A percentile compares a stretch with the other conserved stretches of the same genome.
Conservation (phyloP, 2,888 invertebrate genomes). For the Erynnis tages region DNA sequence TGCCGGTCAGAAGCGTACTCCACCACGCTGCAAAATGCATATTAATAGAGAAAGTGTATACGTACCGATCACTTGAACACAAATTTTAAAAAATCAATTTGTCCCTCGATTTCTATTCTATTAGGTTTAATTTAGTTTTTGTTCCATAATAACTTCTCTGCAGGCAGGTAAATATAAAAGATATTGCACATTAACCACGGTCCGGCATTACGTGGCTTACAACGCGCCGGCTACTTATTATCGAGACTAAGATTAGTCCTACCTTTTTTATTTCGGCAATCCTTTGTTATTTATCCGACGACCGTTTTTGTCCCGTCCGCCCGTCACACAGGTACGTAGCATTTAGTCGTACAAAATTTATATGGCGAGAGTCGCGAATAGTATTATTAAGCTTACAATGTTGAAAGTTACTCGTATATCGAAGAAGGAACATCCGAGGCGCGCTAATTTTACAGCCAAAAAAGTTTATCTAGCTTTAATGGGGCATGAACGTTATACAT, state of each 20-base stretch:
- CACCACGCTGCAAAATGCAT: no score
- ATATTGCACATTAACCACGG: slow-evolving; percentile 10
- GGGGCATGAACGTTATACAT: not conserved
- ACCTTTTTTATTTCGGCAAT: slow-evolving; percentile 35
- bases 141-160: not conserved
- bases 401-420: not conserved
- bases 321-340: slow-evolving; percentile 14
- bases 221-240: slow-evolving; percentile 32
- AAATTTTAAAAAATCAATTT: no score
- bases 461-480: not conserved
- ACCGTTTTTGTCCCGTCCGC: slow-evolving; percentile 30
- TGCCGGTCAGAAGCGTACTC: no score
- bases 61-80: no score
- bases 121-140: slow-evolving; percentile 1
- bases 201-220: slow-evolving; percentile 29
- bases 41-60: no score
- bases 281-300: slow-evolving; percentile 34
- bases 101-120: slow-evolving; percentile 9
- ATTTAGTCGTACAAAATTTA: not conserved
- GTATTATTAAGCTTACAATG: slow-evolving; percentile 8
- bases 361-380: slow-evolving; percentile 6
- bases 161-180: not conserved
- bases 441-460: not conserved
- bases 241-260: slow-evolving; percentile 28
- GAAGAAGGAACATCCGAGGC: not conserved